Conservation (phyloP, 1,140 invertebrate species). For the Latrodectus geometricus region DNA sequence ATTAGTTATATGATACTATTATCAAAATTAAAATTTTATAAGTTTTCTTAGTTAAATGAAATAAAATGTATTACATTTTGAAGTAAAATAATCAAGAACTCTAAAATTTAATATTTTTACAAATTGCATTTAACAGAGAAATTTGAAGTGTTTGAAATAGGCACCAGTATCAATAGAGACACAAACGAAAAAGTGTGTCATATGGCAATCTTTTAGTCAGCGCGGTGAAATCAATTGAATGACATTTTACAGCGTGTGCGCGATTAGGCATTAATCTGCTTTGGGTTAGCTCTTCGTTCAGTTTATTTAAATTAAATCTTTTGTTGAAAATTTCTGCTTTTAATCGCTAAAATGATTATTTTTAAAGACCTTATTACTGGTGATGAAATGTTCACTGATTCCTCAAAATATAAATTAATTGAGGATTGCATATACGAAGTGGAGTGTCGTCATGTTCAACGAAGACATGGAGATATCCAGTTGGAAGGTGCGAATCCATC, state of each 20-base stretch:
- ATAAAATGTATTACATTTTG: too few species aligned
- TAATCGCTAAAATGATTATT: conserved; percentile 84
- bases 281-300: not conserved
- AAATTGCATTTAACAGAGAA: too few species aligned
- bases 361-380: conserved; percentile 95
- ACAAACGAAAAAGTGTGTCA: too few species aligned
- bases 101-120: too few species aligned
- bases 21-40: too few species aligned
- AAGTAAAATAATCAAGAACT: too few species aligned
- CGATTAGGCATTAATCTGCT: not conserved
- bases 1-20: too few species aligned
- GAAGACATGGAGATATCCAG: conserved; percentile 82
- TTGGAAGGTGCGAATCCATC: conserved; percentile 92
- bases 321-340: not conserved
- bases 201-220: too few species aligned
- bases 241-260: not conserved
- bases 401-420: conserved; percentile 93
- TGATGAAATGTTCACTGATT: conserved; percentile 98
- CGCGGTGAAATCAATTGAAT: not conserved
- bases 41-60: too few species aligned
- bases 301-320: not conserved
- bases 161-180: too few species aligned
- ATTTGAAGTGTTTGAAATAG: too few species aligned
- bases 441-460: conserved; percentile 83
- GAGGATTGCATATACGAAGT: conserved; percentile 97